Percentiles rank a stretch among this genome's conserved stretches.
Conservation (phyloP, 2,113 vertebrate species). For the Raja brachyura region DNA sequence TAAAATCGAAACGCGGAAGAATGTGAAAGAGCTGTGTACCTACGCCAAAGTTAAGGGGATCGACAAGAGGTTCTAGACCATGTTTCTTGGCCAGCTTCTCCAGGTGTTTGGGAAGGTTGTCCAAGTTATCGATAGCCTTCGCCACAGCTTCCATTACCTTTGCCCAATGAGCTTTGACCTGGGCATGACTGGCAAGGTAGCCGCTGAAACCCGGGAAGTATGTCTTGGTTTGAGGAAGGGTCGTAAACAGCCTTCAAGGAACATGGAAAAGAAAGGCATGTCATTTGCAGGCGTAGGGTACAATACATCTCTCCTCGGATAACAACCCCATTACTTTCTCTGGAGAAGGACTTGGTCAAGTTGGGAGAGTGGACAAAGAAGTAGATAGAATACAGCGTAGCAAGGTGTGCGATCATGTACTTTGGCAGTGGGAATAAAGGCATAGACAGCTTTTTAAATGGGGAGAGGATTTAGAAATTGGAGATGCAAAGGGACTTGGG, state of each 20-base stretch:
- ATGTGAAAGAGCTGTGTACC: background rate
- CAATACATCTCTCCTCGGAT: background rate
- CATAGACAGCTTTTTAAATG: too few species aligned
- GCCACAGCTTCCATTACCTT: constrained; percentile 58
- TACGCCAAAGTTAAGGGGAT: constrained; percentile 79
- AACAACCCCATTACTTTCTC: too few species aligned
- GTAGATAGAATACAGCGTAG: too few species aligned
- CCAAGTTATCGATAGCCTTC: constrained; percentile 52
- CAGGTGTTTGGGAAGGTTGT: constrained; percentile 53
- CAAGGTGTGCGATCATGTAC: too few species aligned
- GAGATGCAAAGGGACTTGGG: too few species aligned
- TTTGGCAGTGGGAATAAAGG: too few species aligned
- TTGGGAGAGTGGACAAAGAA: too few species aligned
- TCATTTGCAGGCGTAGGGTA: background rate
- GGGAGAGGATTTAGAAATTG: too few species aligned
- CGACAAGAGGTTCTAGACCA: constrained; percentile 70
- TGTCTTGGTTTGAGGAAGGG: constrained; percentile 64
- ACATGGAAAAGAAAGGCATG: background rate
- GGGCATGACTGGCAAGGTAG: constrained; percentile 53
- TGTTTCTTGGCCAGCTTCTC: constrained; percentile 67
- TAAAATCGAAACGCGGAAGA: background rate
- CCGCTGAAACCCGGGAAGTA: constrained; percentile 69
- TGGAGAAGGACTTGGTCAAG: too few species aligned
- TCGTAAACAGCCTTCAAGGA: constrained; percentile 52
- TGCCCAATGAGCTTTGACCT: constrained; percentile 54